A percentile compares a stretch with the other conserved stretches of the same genome.
These are phyloP conservation scores for Pyrocephalus nanus DNA, from an alignment of 2,797 vertebrate species.

Conservation along the genomic window DNA sequence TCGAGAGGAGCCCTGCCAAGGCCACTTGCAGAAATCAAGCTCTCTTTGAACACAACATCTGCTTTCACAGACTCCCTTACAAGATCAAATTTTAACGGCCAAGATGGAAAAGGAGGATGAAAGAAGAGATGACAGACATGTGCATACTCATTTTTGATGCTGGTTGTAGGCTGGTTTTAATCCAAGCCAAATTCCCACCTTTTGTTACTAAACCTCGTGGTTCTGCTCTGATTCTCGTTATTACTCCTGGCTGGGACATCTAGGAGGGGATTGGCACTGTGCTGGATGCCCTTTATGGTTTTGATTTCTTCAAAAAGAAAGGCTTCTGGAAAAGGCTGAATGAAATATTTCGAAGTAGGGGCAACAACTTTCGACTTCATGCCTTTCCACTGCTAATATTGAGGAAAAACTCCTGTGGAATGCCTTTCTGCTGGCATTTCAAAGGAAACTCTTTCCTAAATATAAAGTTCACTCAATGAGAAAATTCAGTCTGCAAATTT, in stretches of 20 bases:
- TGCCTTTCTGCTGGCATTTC: neutral
- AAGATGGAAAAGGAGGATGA: neutral
- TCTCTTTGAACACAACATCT: neutral
- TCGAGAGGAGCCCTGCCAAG: neutral
- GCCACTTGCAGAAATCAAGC: accelerated
- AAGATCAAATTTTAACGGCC: neutral
- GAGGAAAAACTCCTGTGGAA: neutral
- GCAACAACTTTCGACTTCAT: neutral
- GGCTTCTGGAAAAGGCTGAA: neutral
- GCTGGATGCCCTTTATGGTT: neutral
- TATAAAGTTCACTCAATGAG: neutral
- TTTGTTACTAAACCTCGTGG: neutral
- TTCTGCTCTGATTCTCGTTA: neutral
- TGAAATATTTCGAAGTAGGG: neutral
- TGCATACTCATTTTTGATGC: neutral
- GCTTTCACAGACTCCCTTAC: neutral
- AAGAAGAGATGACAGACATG: neutral
- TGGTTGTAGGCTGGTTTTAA: neutral
- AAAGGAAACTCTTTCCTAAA: neutral
- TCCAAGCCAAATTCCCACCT: neutral
- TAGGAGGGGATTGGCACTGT: neutral
- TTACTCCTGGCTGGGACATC: neutral
- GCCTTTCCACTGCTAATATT: neutral
- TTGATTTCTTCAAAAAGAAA: neutral
- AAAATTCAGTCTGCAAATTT: neutral